Percentiles rank a stretch among this genome's conserved stretches.
phyloP scores from a whole-genome alignment of 2,113 vertebrate species.

The Seriola rivoliana region DNA sequence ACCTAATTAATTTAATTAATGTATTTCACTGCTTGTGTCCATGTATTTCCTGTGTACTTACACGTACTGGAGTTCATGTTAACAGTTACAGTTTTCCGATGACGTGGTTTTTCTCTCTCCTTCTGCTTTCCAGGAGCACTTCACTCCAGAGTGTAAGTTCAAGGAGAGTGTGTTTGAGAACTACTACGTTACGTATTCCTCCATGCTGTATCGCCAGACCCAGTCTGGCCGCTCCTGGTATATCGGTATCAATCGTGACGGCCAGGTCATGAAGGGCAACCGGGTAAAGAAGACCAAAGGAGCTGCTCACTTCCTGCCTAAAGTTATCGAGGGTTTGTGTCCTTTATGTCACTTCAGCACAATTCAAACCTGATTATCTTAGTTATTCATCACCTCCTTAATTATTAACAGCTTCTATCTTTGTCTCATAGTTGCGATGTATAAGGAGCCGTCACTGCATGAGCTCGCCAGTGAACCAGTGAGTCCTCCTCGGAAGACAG shows the following conservation, averaged over 20 bases:
- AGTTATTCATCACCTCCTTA: slow-evolving; percentile 1
- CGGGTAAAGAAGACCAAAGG: slow-evolving; percentile 94
- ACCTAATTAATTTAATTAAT: slow-evolving; percentile 68
- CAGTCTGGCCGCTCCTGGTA: slow-evolving; percentile 94
- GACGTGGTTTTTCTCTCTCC: slow-evolving; percentile 20
- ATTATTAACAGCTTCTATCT: slow-evolving; percentile 36
- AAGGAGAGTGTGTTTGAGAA: slow-evolving; percentile 96
- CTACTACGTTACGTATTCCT: slow-evolving; percentile 95
- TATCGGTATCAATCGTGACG: slow-evolving; percentile 92
- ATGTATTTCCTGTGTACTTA: slow-evolving; percentile 37
- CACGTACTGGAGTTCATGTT: slow-evolving; percentile 43
- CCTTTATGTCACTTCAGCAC: slow-evolving; percentile 1
- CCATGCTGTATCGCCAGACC: slow-evolving; percentile 91
- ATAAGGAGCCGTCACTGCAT: slow-evolving; percentile 91
- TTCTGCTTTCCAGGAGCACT: slow-evolving; percentile 86
- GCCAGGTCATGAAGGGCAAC: slow-evolving; percentile 89
- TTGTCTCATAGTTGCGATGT: slow-evolving; percentile 86
- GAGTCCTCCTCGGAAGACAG: slow-evolving; percentile 83
- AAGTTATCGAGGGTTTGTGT: slow-evolving; percentile 91
- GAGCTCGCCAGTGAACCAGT: slow-evolving; percentile 84
- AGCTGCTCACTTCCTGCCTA: slow-evolving; percentile 92
- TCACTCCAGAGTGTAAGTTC: slow-evolving; percentile 93
- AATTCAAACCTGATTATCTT: not conserved
- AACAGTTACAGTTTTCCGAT: slow-evolving; percentile 48
- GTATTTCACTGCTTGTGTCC: slow-evolving; percentile 28